phyloP scores from a whole-genome alignment of 2,888 invertebrate genomes.

The Amaurobius ferox region DNA sequence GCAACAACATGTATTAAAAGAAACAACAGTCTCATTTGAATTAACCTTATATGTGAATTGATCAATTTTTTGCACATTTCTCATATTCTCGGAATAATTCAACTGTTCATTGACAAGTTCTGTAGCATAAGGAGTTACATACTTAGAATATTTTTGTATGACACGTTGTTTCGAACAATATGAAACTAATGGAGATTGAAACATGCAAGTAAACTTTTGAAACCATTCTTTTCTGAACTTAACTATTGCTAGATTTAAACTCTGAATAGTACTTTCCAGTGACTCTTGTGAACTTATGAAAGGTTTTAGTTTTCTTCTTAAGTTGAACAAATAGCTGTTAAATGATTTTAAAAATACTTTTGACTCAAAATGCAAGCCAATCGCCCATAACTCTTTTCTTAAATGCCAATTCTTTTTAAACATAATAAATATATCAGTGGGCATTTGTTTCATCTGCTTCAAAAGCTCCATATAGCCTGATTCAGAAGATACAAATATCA shows the following conservation, averaged over 20 bases:
- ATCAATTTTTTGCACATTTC: slow-evolving; percentile 39
- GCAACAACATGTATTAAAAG: slow-evolving; percentile 39
- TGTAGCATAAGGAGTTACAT: slow-evolving; percentile 27
- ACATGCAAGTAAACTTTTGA: slow-evolving; percentile 30
- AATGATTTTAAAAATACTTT: slow-evolving; percentile 42
- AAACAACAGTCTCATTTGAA: slow-evolving; percentile 26
- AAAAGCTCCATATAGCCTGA: slow-evolving; percentile 29
- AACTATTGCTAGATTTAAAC: not conserved
- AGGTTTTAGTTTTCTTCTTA: slow-evolving; percentile 34
- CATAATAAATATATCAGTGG: not conserved
- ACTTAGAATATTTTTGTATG: slow-evolving; percentile 31
- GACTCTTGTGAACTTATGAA: slow-evolving; percentile 1
- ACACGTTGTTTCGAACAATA: not conserved
- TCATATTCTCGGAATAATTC: not conserved
- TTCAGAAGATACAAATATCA: slow-evolving; percentile 39
- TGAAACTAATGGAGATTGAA: not conserved
- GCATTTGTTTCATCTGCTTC: slow-evolving; percentile 27
- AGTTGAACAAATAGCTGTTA: slow-evolving; percentile 18
- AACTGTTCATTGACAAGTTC: slow-evolving; percentile 36
- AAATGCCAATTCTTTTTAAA: slow-evolving; percentile 37
- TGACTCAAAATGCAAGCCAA: slow-evolving; percentile 29
- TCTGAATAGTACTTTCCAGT: slow-evolving; percentile 22
- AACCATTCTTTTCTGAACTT: slow-evolving; percentile 32
- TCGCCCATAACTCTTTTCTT: slow-evolving; percentile 29
- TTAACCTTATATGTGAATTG: slow-evolving; percentile 23